A percentile compares a stretch with the other conserved stretches of the same genome.
Evolutionary conservation across 2,888 invertebrate species (phyloP).

Genomic region (Ptychoptera contaminata): DNA sequence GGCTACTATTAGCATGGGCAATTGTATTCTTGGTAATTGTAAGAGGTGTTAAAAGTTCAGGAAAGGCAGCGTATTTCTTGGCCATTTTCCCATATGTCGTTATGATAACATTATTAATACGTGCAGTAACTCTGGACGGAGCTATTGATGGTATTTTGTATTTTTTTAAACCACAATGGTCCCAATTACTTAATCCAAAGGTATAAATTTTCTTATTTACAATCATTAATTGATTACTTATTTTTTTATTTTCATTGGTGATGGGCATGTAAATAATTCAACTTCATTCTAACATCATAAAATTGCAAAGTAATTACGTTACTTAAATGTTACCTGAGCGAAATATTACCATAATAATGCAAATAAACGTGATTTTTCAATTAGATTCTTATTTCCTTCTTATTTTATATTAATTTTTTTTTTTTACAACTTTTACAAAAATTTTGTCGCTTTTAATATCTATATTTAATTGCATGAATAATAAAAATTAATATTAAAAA

Average conservation of each 20-base stretch:
- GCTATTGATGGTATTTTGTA: slow-evolving; percentile 58
- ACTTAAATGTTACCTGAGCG: no score
- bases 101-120: slow-evolving; percentile 54
- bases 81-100: slow-evolving; percentile 74
- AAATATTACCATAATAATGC: no score
- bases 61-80: slow-evolving; percentile 77
- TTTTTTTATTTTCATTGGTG: slow-evolving; percentile 1
- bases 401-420: no score
- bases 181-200: slow-evolving; percentile 48
- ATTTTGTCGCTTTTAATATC: no score
- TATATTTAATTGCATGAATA: no score
- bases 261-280: no score
- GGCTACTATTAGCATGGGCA: slow-evolving; percentile 50
- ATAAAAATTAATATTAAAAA: no score
- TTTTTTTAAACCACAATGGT: slow-evolving; percentile 68
- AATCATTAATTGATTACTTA: background rate
- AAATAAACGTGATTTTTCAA: no score
- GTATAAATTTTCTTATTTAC: slow-evolving; percentile 27
- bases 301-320: no score
- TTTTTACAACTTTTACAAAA: no score
- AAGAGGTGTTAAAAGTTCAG: slow-evolving; percentile 60
- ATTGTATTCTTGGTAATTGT: slow-evolving; percentile 51
- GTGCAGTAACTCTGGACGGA: slow-evolving; percentile 48
- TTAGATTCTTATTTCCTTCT: no score
- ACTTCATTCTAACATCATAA: no score